These are phyloP conservation scores for Epizoanthus ramosus DNA, from an alignment of 92 coral and sea anemone genomes.

Conservation along the genomic window DNA sequence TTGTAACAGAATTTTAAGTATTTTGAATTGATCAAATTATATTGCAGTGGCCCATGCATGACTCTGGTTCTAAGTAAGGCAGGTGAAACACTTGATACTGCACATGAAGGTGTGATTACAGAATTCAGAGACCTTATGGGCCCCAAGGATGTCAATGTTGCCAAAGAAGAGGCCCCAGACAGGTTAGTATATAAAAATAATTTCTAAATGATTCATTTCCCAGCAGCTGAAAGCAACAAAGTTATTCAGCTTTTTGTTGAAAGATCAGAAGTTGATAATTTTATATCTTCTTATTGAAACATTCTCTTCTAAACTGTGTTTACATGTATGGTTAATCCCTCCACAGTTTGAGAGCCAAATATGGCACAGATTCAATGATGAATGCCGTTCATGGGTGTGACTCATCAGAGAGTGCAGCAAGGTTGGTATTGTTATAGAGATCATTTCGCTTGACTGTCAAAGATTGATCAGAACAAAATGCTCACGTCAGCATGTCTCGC, in stretches of 20 bases:
- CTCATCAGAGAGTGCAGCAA: slow-evolving; percentile 97
- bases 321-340: background rate
- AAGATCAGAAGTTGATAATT: background rate
- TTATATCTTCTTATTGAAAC: background rate
- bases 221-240: too few relatives aligned
- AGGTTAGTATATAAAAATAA: slow-evolving; percentile 74
- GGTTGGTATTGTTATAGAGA: slow-evolving; percentile 59
- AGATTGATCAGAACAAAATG: too few relatives aligned
- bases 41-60: slow-evolving; percentile 93
- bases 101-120: slow-evolving; percentile 78
- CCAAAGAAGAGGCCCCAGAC: slow-evolving; percentile 96
- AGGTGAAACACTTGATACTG: slow-evolving; percentile 73
- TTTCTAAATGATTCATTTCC: background rate
- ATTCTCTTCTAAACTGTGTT: background rate
- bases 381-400: slow-evolving; percentile 99
- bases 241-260: too few relatives aligned
- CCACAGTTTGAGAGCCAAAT: slow-evolving; percentile 88
- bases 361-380: slow-evolving; percentile 96
- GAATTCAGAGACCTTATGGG: slow-evolving; percentile 96
- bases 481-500: too few relatives aligned
- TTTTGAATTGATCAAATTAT: background rate
- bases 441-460: too few relatives aligned
- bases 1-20: too few relatives aligned
- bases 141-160: slow-evolving; percentile 94
- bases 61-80: slow-evolving; percentile 90